Evolutionary conservation across 2,113 vertebrate species (phyloP).

Genomic region (Austrofundulus limnaeus): DNA sequence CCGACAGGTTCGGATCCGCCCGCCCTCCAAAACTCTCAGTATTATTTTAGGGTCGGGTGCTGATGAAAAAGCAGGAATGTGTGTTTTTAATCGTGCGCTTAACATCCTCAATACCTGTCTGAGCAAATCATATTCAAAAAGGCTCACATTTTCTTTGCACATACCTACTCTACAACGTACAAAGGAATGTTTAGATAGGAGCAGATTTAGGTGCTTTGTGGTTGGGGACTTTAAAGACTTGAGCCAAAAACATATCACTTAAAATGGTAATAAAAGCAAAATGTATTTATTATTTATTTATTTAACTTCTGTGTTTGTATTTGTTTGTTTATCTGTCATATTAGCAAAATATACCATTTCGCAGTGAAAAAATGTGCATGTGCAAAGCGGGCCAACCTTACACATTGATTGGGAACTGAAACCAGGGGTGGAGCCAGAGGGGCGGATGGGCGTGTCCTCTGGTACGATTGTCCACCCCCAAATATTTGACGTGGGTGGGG

Average conservation of each 20-base stretch:
- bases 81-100: slow-evolving; percentile 26
- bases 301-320: too few relatives aligned
- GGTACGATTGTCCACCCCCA: too few relatives aligned
- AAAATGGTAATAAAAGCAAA: neutral
- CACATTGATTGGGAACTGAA: too few relatives aligned
- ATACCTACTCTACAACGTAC: slow-evolving; percentile 14
- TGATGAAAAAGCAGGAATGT: slow-evolving; percentile 49
- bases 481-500: too few relatives aligned
- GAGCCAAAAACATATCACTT: neutral
- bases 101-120: slow-evolving; percentile 42
- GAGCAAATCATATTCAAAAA: slow-evolving; percentile 50
- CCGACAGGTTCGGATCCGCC: slow-evolving; percentile 48
- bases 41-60: slow-evolving; percentile 11
- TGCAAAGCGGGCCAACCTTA: too few relatives aligned
- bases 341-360: too few relatives aligned
- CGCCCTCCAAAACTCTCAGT: slow-evolving; percentile 28
- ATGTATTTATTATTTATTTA: too few relatives aligned
- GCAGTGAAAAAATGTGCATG: too few relatives aligned
- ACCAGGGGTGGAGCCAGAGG: too few relatives aligned
- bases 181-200: slow-evolving; percentile 20
- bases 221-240: slow-evolving; percentile 1
- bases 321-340: too few relatives aligned
- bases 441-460: too few relatives aligned
- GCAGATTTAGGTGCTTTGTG: slow-evolving; percentile 24
- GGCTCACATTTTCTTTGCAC: slow-evolving; percentile 27